Base-by-base conservation (phyloP, 2,113 vertebrate genomes). In the Noctilio leporinus region DNA sequence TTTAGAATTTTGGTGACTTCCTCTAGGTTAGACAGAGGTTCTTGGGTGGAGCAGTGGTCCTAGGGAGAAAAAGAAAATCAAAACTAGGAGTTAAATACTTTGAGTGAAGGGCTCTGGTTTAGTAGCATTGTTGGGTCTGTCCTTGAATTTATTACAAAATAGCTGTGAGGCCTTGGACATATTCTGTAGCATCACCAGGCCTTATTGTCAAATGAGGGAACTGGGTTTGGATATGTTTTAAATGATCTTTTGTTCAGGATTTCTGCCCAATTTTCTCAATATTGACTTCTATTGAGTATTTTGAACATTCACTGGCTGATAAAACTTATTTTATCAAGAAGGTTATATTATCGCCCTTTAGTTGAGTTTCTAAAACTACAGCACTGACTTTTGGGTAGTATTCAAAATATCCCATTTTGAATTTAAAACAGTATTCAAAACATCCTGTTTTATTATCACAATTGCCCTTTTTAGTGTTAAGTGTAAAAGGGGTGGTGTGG, bases 321-420 rank as follows among this genome's bases (percentile, higher is more conserved):
- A 57, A 11, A 40, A 76, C 64, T 62, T 40, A n/a, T 87, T 73
- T 86, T 92, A 81, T 85, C 47, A 38, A 81, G 75, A 86, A 90
- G 35, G 19, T 93, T 95, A 94, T 97, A 90, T 94, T 90, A 93
- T 88, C 40, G 28, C 20, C 15, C 10, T 47, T 96, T 33, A 55
- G n/a, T 62, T 9, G 3, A 67, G 14, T 65, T 82, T 73, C 87
- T 47, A 10, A 81, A 65, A 81, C 1, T 26, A 5, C 16, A 45
- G 1, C n/a, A 11, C 3, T 33, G 3, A 47, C 19, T 65, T 69
- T 70, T 53, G 38, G 28, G 72, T 0, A 55, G 22, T 49, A 4
- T 77, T 77, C 4, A 26, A 20, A 76, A 15, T 10, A 15, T 72
- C 24, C 16, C 53, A 12, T 7, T 82, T 81, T 8, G n/a, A n/a